Percentiles rank a stretch among this genome's conserved stretches.
phyloP scores from a whole-genome alignment of 2,797 vertebrate species.

The Aselliscus stoliczkanus region DNA sequence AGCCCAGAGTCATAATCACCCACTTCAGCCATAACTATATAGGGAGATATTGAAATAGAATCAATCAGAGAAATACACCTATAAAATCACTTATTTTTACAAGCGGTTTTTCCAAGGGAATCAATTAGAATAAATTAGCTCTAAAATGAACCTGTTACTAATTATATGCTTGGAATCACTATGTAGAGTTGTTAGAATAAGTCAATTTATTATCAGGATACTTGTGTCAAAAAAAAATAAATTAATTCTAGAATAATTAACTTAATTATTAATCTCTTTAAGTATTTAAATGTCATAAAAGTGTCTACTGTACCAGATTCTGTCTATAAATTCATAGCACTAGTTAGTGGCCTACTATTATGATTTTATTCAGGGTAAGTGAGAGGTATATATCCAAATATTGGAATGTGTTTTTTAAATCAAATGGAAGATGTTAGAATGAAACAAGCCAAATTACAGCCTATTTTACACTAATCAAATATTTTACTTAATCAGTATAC shows the following conservation, averaged over 20 bases:
- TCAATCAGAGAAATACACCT: neutral
- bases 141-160: neutral
- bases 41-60: neutral
- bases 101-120: constrained; percentile 5
- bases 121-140: constrained; percentile 30
- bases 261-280: neutral
- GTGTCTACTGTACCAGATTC: neutral
- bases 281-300: neutral
- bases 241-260: neutral
- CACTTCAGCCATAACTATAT: neutral
- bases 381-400: neutral
- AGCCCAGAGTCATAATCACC: neutral
- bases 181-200: neutral
- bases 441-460: neutral
- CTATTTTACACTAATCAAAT: neutral
- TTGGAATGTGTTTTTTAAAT: neutral
- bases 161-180: constrained; percentile 2
- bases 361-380: neutral
- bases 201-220: neutral
- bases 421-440: neutral
- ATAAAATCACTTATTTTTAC: neutral
- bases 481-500: neutral
- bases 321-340: neutral
- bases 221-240: neutral
- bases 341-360: neutral